Evolutionary conservation across 35 echinoderm and acorn worm species (phyloP), one percentile per base, ranked within the genome.

Genomic region (Patiria miniata): DNA sequence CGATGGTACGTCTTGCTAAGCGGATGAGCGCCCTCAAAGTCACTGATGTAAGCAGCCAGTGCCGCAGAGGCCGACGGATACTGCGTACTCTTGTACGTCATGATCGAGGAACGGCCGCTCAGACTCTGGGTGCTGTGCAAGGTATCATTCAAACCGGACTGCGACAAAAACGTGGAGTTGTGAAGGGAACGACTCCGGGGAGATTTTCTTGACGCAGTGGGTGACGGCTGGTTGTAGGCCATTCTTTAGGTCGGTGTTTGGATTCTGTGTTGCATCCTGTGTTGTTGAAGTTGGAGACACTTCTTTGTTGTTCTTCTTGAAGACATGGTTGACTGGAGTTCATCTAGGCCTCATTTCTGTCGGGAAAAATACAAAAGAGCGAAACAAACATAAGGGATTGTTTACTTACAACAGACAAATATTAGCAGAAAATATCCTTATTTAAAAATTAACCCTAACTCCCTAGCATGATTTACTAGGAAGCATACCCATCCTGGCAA

Each of bases 61-160:
- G 91, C 91, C 29, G 87, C 86, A 28, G 91, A 52, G 0, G 91
- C 91, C 10, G 91, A 89, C 1, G 86, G 86, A 42, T 93, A 93
- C 40, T 89, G 91, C 36, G 22, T 93, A 26, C 85, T 89, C 37
- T 38, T 47, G 52, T 92, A 92, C 8, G 90, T 92, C 58, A 92
- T 65, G 52, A 87, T 38, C 0, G 83, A 87, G 33, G 90, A n/a
- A 1, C 90, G 78, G 0, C 90, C 90, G 5, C 52, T 87, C 0
- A 92, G 78, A 40, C 90, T 92, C 60, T 92, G 90, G 5, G 83
- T 77, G 84, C 90, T 92, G 78, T 86, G 90, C 42, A 86, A 39
- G 34, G 78, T 40, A 5, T 80, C 77, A 15, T 82, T 44, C 0
- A 77, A 68, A 14, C 65, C 65, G 26, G 65, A 73, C 1, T 34